phyloP scores from a whole-genome alignment of 2,797 vertebrate species.

The Eulemur mongoz region DNA sequence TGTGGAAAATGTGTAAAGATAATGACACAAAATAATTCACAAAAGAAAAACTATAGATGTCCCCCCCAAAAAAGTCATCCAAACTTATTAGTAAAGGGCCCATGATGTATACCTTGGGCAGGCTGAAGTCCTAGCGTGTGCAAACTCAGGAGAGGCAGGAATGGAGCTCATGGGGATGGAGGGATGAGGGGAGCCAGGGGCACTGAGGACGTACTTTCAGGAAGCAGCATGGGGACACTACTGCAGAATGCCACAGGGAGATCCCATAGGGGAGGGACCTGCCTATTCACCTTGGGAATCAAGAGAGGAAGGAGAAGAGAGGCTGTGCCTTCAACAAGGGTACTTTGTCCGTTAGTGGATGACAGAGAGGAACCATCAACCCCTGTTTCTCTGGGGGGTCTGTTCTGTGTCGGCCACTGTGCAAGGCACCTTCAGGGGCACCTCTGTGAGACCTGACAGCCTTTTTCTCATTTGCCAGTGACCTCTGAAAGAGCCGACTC shows the following conservation, averaged over 20 bases:
- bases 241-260: fast-evolving
- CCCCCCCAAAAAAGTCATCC: not conserved
- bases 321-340: fast-evolving
- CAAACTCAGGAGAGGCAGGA: not conserved
- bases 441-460: not conserved
- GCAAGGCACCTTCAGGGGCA: not conserved
- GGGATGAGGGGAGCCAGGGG: not conserved
- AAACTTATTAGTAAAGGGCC: too few species aligned
- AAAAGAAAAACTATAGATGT: not conserved
- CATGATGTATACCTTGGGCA: too few species aligned
- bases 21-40: not conserved
- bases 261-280: not conserved
- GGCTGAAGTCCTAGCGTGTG: not conserved
- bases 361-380: not conserved
- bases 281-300: not conserved
- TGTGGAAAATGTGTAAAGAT: not conserved
- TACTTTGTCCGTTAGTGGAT: too few species aligned
- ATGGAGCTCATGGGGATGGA: not conserved
- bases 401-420: fast-evolving
- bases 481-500: not conserved
- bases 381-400: fast-evolving
- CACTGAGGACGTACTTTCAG: not conserved
- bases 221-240: not conserved
- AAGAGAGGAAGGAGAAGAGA: not conserved
- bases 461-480: not conserved